Evolutionary conservation across 2,113 vertebrate species (phyloP).

Genomic region (Thryonomys swinderianus): DNA sequence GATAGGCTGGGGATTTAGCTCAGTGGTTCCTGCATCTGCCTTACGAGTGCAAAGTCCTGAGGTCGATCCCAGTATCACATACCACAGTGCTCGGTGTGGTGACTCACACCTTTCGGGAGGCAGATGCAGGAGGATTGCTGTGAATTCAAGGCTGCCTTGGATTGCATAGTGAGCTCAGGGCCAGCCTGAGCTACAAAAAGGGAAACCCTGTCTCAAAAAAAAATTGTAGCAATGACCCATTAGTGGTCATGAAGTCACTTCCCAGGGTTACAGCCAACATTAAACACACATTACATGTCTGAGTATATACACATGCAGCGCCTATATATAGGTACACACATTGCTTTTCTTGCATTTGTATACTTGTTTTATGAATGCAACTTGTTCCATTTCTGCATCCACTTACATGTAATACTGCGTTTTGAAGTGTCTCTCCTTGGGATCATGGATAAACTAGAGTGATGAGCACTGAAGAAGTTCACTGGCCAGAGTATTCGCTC

Average conservation of each 20-base stretch:
- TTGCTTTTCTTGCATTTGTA: rapidly evolving
- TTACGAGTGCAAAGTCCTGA: too few relatives aligned
- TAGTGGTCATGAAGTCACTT: neutral
- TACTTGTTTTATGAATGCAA: neutral
- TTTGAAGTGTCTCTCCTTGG: neutral
- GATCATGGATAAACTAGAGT: neutral
- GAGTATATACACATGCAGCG: neutral
- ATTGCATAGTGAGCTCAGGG: too few relatives aligned
- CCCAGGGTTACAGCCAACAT: neutral
- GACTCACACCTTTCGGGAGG: too few relatives aligned
- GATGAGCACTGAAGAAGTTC: neutral
- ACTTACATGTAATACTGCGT: neutral
- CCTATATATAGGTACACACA: neutral
- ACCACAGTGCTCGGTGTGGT: too few relatives aligned
- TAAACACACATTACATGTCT: neutral
- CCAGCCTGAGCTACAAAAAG: too few relatives aligned
- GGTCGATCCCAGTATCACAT: too few relatives aligned
- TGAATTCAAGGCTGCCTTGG: too few relatives aligned
- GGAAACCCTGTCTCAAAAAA: neutral
- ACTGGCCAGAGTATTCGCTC: neutral
- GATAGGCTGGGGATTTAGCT: neutral
- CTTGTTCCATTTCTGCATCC: neutral
- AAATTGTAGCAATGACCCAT: neutral
- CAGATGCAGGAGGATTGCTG: too few relatives aligned
- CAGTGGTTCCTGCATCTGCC: too few relatives aligned